Base-by-base conservation (phyloP, 2,113 vertebrate species). In the Sapajus apella region DNA sequence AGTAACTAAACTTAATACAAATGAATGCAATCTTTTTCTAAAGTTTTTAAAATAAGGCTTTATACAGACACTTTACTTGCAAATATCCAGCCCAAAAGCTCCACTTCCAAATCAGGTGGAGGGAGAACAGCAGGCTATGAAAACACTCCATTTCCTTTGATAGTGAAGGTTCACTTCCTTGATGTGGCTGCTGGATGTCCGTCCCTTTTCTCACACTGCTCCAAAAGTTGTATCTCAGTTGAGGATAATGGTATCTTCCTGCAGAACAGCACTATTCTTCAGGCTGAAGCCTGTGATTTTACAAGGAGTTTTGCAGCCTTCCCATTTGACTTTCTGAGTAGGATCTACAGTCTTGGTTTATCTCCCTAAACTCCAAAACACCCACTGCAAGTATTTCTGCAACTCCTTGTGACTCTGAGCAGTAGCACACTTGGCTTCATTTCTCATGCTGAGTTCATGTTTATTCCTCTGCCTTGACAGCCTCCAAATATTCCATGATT, bases 1-100 rank as follows among this genome's bases (percentile, higher is more conserved):
- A 79, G 56, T 30, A 79, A 58, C 43, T n/a, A 56, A 35, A 32
- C 13, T 82, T 47, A 87, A 77, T 56, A 72, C 56, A 55, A 90
- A 84, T 52, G 20, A 61, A 18, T 7, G 7, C 40, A 30, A 35
- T 66, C 32, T 13, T 47, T 10, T 47, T 9, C 52, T 45, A 30
- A 73, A 50, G 18, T 47, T 95, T 80, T 66, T 61, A 17, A 92
- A 96, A 88, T 72, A 68, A 61, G 77, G n/a, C 30, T 89, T 92
- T 72, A 66, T 45, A 27, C 5, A 64, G 23, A 55, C 3, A 45
- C 6, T 25, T 66, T 56, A 43, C 25, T 94, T 96, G 52, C 55
- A 85, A 70, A 75, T 87, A 64, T 52, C 55, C 77, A 83, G 58
- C 23, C 4, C 18, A 4, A 64, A 90, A 79, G 0, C 4, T 30